Percentiles rank a stretch among this genome's conserved stretches.
Conservation (phyloP, 2,888 invertebrate species). For the Zeuzera pyrina region DNA sequence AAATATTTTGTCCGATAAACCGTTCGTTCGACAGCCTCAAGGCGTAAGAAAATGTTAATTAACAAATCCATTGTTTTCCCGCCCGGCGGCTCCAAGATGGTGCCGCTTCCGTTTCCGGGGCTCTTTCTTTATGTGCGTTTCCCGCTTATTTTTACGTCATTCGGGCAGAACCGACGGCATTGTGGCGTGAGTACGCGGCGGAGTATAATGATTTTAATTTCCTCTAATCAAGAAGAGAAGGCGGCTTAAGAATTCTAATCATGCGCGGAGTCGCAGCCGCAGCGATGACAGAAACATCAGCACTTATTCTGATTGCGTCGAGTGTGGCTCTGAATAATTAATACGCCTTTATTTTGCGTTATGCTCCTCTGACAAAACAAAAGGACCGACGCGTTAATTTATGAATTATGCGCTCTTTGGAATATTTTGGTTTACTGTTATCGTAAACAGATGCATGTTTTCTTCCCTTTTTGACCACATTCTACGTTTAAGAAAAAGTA, state of each 20-base stretch:
- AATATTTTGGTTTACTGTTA: no score
- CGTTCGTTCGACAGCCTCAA: slow-evolving; percentile 73
- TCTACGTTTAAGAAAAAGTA: no score
- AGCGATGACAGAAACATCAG: slow-evolving; percentile 69
- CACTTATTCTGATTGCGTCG: slow-evolving; percentile 72
- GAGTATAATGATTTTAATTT: slow-evolving; percentile 73
- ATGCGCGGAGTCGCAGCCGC: slow-evolving; percentile 42
- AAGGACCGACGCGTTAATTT: slow-evolving; percentile 51
- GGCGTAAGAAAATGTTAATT: slow-evolving; percentile 85
- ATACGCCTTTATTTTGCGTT: slow-evolving; percentile 66
- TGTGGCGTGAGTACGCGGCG: slow-evolving; percentile 49
- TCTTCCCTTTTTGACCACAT: no score
- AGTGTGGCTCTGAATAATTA: slow-evolving; percentile 73
- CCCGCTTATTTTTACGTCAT: slow-evolving; percentile 66
- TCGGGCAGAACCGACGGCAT: slow-evolving; percentile 49
- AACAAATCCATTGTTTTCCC: slow-evolving; percentile 83
- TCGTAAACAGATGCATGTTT: no score
- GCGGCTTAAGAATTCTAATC: slow-evolving; percentile 73
- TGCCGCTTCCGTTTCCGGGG: slow-evolving; percentile 72
- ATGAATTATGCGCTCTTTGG: slow-evolving; percentile 40
- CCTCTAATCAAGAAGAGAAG: slow-evolving; percentile 73
- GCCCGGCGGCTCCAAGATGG: slow-evolving; percentile 75
- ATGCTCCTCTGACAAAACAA: slow-evolving; percentile 49
- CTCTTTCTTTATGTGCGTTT: slow-evolving; percentile 69
- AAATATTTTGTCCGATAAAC: slow-evolving; percentile 74